These are phyloP conservation scores for Theristicus caerulescens DNA, from an alignment of 2,113 vertebrate species.

Conservation along the genomic window DNA sequence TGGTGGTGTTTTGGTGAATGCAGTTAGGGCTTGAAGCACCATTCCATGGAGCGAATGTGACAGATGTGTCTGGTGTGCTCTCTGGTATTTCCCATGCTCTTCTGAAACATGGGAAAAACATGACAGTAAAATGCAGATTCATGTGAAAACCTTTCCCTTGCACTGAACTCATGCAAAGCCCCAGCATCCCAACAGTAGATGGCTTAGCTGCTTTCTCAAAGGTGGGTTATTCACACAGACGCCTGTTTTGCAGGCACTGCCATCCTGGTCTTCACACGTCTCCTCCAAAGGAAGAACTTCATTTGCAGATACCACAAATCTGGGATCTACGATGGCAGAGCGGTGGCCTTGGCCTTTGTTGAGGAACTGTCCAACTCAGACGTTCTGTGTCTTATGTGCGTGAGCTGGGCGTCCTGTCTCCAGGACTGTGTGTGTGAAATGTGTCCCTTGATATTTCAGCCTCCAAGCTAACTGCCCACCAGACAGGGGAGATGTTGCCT, in stretches of 20 bases:
- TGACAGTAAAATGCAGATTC: background rate
- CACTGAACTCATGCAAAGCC: background rate
- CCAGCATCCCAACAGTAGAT: background rate
- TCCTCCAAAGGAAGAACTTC: background rate
- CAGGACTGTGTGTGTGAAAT: background rate
- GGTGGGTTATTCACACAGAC: background rate
- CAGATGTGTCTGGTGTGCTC: background rate
- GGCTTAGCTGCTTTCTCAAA: background rate
- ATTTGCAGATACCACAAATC: background rate
- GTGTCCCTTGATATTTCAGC: background rate
- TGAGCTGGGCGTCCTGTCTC: background rate
- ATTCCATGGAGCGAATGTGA: background rate
- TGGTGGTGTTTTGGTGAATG: background rate
- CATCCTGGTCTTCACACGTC: background rate
- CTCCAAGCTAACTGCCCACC: background rate
- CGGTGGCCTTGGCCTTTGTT: background rate
- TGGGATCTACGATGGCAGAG: background rate
- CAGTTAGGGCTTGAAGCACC: background rate
- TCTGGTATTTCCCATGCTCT: background rate
- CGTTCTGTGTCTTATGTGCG: rapidly evolving
- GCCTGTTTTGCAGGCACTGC: background rate
- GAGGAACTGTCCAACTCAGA: background rate
- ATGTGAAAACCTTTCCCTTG: background rate
- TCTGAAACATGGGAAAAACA: background rate
- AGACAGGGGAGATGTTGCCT: background rate